Evolutionary conservation across 2,888 invertebrate species (phyloP), one percentile per base, ranked within the genome.

Genomic region (Apoda limacodes): DNA sequence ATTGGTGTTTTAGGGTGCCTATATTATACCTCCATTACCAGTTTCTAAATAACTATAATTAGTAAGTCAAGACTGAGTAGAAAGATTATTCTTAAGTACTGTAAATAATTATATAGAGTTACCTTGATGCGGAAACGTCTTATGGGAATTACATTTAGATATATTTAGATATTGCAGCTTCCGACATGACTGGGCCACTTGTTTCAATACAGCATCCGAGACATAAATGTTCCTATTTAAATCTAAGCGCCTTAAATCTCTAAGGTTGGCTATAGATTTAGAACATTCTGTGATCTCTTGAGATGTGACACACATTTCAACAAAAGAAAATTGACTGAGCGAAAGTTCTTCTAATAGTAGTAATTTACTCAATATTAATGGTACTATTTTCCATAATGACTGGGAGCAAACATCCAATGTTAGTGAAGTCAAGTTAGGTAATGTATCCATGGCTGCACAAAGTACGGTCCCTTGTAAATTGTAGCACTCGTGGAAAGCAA

Each of bases 121-220:
- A 71, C 75, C 69, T 40, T 52, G 41, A 30, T 59, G 40, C 0
- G 55, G 40, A 22, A 49, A 61, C 10, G 28, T 40, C 27, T 52
- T 67, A 21, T 53, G 57, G 0, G 67, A 53, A 34, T 72, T 72
- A 37, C 78, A 80, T 32, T 78, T 64, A 13, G 75, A 72, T 13
- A 84, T 45, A 50, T 83, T 76, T 25, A 85, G 50, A 0, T 58
- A 55, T 39, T 65, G 58, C 20, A 85, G 42, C 23, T 78, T 64
- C 4, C 55, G 47, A 40, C 84, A 85, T 9, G 64, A 55, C 37
- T 67, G 64, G 0, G 81, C 74, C 4, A 88, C 50, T 25, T 61
- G 66, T 42, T 72, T 69, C 35, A 87, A 34, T 12, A 85, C 75
- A 1, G 66, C 56, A 45, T 87, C 82, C 1, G 70, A 78, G 11